Evolutionary conservation across 2,113 vertebrate genomes (phyloP).

Genomic region (Pluvianellus socialis): DNA sequence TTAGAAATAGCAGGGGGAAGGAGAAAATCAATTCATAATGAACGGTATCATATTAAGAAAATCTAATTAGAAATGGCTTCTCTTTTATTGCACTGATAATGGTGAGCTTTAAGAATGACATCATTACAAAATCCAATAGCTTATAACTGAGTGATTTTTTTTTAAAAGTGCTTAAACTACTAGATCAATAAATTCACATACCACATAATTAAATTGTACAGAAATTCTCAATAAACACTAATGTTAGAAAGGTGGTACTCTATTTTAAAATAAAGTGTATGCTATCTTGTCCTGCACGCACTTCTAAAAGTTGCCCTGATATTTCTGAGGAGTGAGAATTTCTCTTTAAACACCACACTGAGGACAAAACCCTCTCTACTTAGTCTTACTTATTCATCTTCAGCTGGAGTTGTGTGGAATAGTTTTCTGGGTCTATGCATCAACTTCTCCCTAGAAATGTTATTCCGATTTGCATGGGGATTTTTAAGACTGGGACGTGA

Average conservation of each 20-base stretch:
- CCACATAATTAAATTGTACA: conserved; percentile 12
- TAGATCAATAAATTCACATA: conserved; percentile 50
- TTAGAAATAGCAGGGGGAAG: conserved; percentile 40
- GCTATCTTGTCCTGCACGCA: not conserved
- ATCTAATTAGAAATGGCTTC: conserved; percentile 54
- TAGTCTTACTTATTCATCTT: not conserved
- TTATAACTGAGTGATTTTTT: conserved; percentile 48
- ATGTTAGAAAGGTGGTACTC: not conserved
- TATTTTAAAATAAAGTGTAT: not conserved
- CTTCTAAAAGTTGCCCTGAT: not conserved
- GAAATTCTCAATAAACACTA: conserved; percentile 37
- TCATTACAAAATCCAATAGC: conserved; percentile 28
- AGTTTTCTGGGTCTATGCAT: not conserved
- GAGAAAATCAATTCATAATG: conserved; percentile 62
- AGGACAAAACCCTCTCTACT: not conserved
- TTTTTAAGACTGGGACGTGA: not conserved
- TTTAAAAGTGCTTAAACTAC: conserved; percentile 26
- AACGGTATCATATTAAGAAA: conserved; percentile 49
- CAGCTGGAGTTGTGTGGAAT: not conserved
- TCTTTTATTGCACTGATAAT: conserved; percentile 37
- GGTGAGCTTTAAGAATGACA: conserved; percentile 36
- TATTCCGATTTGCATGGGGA: not conserved
- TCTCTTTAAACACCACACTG: not conserved
- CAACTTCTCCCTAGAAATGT: not conserved
- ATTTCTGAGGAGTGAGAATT: not conserved